phyloP scores from a whole-genome alignment of 2,113 vertebrate genomes.

The Anarhynchus alexandrinus region DNA sequence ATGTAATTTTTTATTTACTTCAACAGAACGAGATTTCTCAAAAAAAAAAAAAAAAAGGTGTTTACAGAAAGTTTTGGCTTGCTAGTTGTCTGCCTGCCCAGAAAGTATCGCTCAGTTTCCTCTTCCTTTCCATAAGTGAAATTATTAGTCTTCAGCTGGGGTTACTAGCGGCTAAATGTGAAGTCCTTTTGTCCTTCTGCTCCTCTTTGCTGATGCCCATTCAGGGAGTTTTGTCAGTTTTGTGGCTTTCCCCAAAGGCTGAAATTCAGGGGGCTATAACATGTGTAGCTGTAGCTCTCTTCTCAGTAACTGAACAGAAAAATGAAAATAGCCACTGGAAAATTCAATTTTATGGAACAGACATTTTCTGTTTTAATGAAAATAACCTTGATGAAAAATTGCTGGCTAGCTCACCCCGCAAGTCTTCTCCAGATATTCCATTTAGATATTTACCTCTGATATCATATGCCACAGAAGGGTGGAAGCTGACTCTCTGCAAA shows the following conservation, averaged over 20 bases:
- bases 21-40: neutral
- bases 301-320: neutral
- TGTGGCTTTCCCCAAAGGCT: neutral
- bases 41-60: neutral
- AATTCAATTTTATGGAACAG: neutral
- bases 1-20: neutral
- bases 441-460: neutral
- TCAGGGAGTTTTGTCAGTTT: neutral
- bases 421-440: neutral
- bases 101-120: constrained; percentile 2
- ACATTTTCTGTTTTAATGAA: neutral
- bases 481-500: neutral
- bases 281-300: neutral
- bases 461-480: neutral
- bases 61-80: neutral
- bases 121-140: constrained; percentile 5
- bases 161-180: neutral
- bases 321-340: neutral
- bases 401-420: neutral
- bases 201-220: neutral
- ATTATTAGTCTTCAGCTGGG: neutral
- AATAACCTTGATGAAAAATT: neutral
- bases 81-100: neutral
- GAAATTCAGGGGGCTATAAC: neutral
- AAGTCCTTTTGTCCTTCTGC: neutral